Evolutionary conservation across 2,797 vertebrate species (phyloP), one percentile per base, ranked within the genome.

Genomic region (Triplophysa yarkandensis): DNA sequence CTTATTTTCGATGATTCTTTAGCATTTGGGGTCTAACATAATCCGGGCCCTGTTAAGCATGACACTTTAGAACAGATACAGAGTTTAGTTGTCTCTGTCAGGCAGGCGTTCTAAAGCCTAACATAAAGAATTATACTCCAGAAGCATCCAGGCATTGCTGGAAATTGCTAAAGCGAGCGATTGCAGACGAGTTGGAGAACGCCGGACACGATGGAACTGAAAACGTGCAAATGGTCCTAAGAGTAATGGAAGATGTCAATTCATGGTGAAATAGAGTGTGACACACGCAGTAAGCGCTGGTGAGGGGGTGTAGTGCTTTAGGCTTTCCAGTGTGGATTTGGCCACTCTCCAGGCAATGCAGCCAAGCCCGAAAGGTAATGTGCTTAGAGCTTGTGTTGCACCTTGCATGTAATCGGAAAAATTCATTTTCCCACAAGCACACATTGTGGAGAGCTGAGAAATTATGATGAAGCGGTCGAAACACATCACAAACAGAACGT

Each of bases 301-400:
- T 58, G 55, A 66, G 23, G 55, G 54, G 66, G 69, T 71, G 41
- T 21, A 19, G 76, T 27, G 68, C 28, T 77, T 16, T 16, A 57
- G 30, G 64, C 71, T 81, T 70, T 65, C 44, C 66, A 61, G 13
- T 39, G 39, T 64, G 61, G 74, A 25, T 28, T 43, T 83, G 82
- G 81, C 77, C 70, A 34, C 30, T 50, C 72, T 77, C 77, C 80
- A 80, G 74, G 66, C 75, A 72, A 82, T 36, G n/a, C 63, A 78
- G 79, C 80, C 76, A 80, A 80, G 43, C 78, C 57, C 16, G 5
- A 39, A 74, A 82, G 76, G 71, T 82, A 83, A 82, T 83, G 80
- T 68, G 70, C 76, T 80, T 80, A 80, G 57, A 80, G 78, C 76
- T 68, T 32, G 36, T 64, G 65, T 71, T 70, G 57, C 77, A 78